These are phyloP conservation scores for Cebuella pygmaea DNA, from an alignment of 2,797 vertebrate species.

Conservation along the genomic window DNA sequence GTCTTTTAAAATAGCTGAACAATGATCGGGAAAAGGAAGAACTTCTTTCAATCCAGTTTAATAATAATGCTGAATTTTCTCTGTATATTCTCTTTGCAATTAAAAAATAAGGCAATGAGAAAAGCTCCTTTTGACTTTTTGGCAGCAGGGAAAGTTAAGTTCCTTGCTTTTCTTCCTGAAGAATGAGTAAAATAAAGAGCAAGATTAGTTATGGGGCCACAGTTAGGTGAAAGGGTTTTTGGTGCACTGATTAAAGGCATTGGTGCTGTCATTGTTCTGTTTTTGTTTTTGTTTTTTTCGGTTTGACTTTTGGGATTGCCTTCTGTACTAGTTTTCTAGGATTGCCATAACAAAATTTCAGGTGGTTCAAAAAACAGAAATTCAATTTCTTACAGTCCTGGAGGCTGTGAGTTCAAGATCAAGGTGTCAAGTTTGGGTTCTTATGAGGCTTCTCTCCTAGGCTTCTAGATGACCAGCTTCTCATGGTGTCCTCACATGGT, in stretches of 20 bases:
- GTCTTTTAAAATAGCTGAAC: background rate
- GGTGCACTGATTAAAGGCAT: background rate
- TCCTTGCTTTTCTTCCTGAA: background rate
- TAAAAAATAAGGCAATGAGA: background rate
- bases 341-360: background rate
- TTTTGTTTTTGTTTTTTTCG: background rate
- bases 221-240: rapidly evolving
- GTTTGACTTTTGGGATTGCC: background rate
- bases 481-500: background rate
- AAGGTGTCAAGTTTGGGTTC: background rate
- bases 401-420: background rate
- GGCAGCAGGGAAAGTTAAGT: background rate
- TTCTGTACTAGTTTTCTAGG: background rate
- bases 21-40: background rate
- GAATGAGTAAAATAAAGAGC: background rate
- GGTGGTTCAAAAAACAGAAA: background rate
- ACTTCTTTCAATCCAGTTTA: background rate
- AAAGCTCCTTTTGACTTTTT: background rate
- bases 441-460: background rate
- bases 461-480: background rate
- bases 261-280: rapidly evolving
- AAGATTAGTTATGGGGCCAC: too few relatives aligned
- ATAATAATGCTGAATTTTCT: background rate
- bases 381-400: background rate
- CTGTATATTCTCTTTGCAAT: background rate